Percentiles rank a stretch among this genome's conserved stretches.
Conservation (phyloP, 2,797 vertebrate species). For the Premnoplex brunnescens region DNA sequence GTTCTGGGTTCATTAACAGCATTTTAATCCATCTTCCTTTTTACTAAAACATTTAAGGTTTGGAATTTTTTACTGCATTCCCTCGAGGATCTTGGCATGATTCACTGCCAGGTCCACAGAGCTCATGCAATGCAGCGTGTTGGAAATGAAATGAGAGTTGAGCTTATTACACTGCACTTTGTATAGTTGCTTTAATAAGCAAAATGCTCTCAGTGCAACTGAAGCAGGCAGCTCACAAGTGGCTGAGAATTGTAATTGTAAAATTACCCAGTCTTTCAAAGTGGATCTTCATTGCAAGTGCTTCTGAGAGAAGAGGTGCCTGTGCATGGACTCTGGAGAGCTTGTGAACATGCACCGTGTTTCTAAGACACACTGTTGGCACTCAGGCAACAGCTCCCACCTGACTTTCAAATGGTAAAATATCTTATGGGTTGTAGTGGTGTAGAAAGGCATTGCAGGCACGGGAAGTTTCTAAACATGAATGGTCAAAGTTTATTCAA, state of each 20-base stretch:
- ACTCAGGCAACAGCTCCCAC: neutral
- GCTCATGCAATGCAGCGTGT: neutral
- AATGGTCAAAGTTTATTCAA: neutral
- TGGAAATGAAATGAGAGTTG: constrained; percentile 26
- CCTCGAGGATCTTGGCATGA: neutral
- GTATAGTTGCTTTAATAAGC: constrained; percentile 12
- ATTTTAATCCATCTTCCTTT: neutral
- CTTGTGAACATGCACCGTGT: accelerated
- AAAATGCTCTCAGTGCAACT: neutral
- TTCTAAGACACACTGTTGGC: neutral
- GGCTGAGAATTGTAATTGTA: neutral
- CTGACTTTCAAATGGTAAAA: neutral
- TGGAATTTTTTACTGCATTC: neutral
- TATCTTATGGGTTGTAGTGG: neutral
- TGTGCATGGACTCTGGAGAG: neutral
- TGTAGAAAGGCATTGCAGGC: neutral
- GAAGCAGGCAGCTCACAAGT: neutral
- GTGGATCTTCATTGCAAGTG: neutral
- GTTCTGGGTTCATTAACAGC: neutral
- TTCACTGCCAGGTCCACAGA: neutral
- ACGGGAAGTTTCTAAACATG: neutral
- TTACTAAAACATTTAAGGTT: neutral
- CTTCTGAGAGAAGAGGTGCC: neutral
- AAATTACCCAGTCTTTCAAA: neutral
- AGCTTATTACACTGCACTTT: constrained; percentile 11